These are phyloP conservation scores for Parnassius smintheus DNA, from an alignment of 2,888 invertebrate species.

Conservation along the genomic window DNA sequence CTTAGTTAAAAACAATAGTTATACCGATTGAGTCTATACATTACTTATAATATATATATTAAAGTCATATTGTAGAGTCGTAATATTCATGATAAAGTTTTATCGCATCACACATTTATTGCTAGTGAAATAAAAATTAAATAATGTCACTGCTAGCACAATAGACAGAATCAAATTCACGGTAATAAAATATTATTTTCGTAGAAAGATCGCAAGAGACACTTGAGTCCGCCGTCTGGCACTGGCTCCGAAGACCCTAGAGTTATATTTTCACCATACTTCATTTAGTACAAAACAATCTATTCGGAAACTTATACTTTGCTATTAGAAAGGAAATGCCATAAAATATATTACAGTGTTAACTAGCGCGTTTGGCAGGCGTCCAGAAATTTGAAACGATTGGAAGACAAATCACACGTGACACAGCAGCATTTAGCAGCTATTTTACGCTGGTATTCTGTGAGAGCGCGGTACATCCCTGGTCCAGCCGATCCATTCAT, in stretches of 20 bases:
- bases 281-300: background rate
- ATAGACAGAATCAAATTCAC: conserved; percentile 48
- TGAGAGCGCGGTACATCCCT: too few species aligned
- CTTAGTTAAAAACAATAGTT: too few species aligned
- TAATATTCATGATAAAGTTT: too few species aligned
- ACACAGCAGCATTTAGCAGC: too few species aligned
- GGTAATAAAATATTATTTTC: conserved; percentile 74
- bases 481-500: too few species aligned
- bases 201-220: conserved; percentile 63
- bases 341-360: conserved; percentile 41
- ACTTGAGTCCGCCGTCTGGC: conserved; percentile 30
- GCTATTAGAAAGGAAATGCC: conserved; percentile 30
- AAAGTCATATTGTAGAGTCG: too few species aligned
- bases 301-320: conserved; percentile 29
- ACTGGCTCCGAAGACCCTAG: conserved; percentile 54
- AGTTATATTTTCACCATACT: conserved; percentile 57
- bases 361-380: conserved; percentile 70
- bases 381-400: conserved; percentile 72
- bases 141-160: conserved; percentile 44
- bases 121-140: conserved; percentile 33
- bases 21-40: too few species aligned
- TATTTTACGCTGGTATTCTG: too few species aligned
- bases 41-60: too few species aligned
- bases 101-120: too few species aligned
- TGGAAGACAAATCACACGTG: conserved; percentile 68